A percentile compares a stretch with the other conserved stretches of the same genome.
Evolutionary conservation across 2,888 invertebrate genomes (phyloP).

Genomic region (Drosophila neonasuta): DNA sequence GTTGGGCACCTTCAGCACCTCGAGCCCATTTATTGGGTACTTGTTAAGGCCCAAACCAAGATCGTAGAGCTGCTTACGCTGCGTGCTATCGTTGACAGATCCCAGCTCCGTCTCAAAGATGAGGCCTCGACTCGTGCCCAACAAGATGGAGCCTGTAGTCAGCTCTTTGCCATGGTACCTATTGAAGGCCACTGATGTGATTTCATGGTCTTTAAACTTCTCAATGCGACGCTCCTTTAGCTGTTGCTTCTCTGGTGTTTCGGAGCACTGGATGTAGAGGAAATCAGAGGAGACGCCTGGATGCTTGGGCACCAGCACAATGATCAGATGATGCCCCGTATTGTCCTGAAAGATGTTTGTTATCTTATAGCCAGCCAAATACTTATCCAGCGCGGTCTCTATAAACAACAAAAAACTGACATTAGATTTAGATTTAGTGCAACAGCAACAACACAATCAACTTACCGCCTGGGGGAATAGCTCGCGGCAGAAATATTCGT

Average conservation of each 20-base stretch:
- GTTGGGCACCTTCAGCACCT: slow-evolving; percentile 89
- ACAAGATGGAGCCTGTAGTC: slow-evolving; percentile 91
- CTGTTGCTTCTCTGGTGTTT: slow-evolving; percentile 84
- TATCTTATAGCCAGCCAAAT: slow-evolving; percentile 79
- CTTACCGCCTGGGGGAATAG: slow-evolving; percentile 90
- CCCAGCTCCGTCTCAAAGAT: slow-evolving; percentile 95
- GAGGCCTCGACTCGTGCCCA: slow-evolving; percentile 94
- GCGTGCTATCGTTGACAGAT: slow-evolving; percentile 90
- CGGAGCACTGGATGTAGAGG: slow-evolving; percentile 86
- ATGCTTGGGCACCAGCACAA: slow-evolving; percentile 86
- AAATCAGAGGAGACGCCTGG: slow-evolving; percentile 86
- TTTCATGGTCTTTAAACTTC: slow-evolving; percentile 85
- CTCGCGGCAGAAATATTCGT: slow-evolving; percentile 90
- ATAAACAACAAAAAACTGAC: slow-evolving; percentile 3
- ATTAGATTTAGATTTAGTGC: too few species aligned
- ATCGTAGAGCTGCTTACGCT: slow-evolving; percentile 95
- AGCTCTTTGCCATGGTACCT: slow-evolving; percentile 86
- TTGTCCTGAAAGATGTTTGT: slow-evolving; percentile 86
- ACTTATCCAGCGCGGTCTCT: slow-evolving; percentile 81
- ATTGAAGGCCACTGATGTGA: slow-evolving; percentile 96
- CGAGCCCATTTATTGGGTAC: slow-evolving; percentile 93
- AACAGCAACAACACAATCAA: background rate
- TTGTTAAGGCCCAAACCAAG: slow-evolving; percentile 88
- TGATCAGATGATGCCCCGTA: slow-evolving; percentile 91
- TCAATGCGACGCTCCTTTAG: slow-evolving; percentile 87